Conservation (phyloP, 2,797 vertebrate species). For the Oreonectes daqikongensis region DNA sequence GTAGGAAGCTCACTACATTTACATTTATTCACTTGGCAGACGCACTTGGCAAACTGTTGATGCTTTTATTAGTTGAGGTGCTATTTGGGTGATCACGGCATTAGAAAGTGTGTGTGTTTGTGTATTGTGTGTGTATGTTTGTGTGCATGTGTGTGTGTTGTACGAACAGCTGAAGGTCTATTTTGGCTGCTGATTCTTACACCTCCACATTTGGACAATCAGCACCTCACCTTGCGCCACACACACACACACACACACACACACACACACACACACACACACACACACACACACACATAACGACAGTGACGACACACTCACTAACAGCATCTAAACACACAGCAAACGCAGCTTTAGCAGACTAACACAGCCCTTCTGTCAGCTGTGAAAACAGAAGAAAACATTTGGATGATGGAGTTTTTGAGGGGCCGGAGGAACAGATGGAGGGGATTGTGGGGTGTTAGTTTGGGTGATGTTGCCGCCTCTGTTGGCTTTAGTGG, state of each 20-base stretch:
- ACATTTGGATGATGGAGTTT: slow-evolving; percentile 35
- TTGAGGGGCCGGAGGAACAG: slow-evolving; percentile 13
- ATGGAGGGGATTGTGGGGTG: slow-evolving; percentile 10
- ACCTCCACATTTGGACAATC: slow-evolving; percentile 41
- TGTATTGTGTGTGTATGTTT: background rate
- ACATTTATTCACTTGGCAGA: no score
- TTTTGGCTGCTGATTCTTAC: slow-evolving; percentile 24
- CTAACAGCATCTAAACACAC: slow-evolving; percentile 4
- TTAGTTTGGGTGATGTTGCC: slow-evolving; percentile 11
- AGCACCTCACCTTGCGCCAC: slow-evolving; percentile 26
- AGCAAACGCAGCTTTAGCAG: slow-evolving; percentile 25
- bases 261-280: slow-evolving; percentile 9
- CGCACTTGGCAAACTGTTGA: no score
- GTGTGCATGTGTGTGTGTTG: slow-evolving; percentile 20
- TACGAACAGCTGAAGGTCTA: slow-evolving; percentile 41
- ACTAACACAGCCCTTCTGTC: slow-evolving; percentile 18
- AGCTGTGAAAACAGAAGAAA: slow-evolving; percentile 41
- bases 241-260: slow-evolving; percentile 18
- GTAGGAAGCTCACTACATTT: background rate
- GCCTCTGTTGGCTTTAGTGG: slow-evolving; percentile 1
- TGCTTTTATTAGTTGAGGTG: slow-evolving; percentile 19
- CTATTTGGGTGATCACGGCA: background rate
- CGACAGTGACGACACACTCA: slow-evolving; percentile 30
- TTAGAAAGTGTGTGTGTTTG: slow-evolving; percentile 10
- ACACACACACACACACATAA: slow-evolving; percentile 4